Evolutionary conservation across 1,140 invertebrate species (phyloP).

Genomic region (Leptinotarsa texana): DNA sequence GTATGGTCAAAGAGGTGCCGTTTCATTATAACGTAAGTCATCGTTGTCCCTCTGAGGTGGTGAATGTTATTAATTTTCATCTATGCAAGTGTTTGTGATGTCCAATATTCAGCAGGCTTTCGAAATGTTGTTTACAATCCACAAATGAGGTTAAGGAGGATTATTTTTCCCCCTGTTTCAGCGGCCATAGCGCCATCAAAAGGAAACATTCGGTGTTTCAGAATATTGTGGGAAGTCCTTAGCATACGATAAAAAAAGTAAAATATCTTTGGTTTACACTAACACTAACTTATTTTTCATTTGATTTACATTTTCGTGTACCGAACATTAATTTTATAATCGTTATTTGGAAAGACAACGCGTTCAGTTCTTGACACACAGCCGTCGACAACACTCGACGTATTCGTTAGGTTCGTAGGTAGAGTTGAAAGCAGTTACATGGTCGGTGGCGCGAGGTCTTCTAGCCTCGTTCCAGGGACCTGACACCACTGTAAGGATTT

Average conservation of each 20-base stretch:
- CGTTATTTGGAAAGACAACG: conserved; percentile 39
- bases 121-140: conserved; percentile 42
- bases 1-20: not conserved
- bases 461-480: conserved; percentile 40
- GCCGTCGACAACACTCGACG: conserved; percentile 38
- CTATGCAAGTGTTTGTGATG: not conserved
- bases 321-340: conserved; percentile 36
- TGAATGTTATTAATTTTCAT: not conserved
- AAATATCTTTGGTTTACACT: conserved; percentile 33
- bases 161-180: conserved; percentile 50
- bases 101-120: conserved; percentile 17
- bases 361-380: conserved; percentile 42
- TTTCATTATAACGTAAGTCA: conserved; percentile 6
- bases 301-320: conserved; percentile 40
- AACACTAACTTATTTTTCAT: conserved; percentile 30
- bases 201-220: conserved; percentile 49
- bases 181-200: conserved; percentile 52
- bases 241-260: conserved; percentile 21
- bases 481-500: conserved; percentile 39
- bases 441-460: conserved; percentile 39
- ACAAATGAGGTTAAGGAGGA: conserved; percentile 52
- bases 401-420: conserved; percentile 33
- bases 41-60: not conserved
- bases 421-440: conserved; percentile 34
- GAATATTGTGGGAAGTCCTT: conserved; percentile 40